Evolutionary conservation across 1,140 invertebrate species (phyloP), one percentile per base, ranked within the genome.

Genomic region (Sinella curviseta): DNA sequence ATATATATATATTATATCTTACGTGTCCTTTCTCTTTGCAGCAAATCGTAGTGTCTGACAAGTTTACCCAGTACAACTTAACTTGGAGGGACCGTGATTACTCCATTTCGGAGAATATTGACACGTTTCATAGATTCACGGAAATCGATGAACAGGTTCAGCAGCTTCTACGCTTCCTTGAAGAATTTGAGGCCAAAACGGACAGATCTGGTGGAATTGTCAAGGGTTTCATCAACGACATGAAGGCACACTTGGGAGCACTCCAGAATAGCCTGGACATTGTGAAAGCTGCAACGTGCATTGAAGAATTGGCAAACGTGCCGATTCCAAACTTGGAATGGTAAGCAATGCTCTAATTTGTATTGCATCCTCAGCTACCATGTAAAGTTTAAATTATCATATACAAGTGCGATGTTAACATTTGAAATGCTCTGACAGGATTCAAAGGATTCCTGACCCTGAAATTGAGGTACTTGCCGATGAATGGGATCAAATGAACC

Each of bases 31-130:
- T n/a, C n/a, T 39, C n/a, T 77, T 77, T 57, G 24, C 28, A 77
- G 77, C 77, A 77, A 70, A 39, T 77, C 4, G 12, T 67, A 3
- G 34, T 67, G 1, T 77, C 77, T 26, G 77, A 77, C 24, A 65
- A 67, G 24, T 77, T 77, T 28, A 67, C 57, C 16, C 4, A 70
- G 28, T 77, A 67, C 57, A 34, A 67, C 57, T 26, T 55, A 48
- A 65, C 39, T 26, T 77, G 77, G 77, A 70, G 1, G 34, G 20
- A n/a, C 8, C n/a, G 57, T 17, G 34, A 67, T 14, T 8, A n/a
- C 0, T 0, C 26, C 0, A 24, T 36, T 26, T 60, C 57, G 24
- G 57, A 60, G 57, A 60, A 16, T 4, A 60, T 26, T n/a, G 57
- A 12, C 14, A 60, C 3, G 8, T 60, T 60, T 16, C 14, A 60